Evolutionary conservation across 2,888 invertebrate genomes (phyloP).

Genomic region (Dasysyrphus albostriatus): DNA sequence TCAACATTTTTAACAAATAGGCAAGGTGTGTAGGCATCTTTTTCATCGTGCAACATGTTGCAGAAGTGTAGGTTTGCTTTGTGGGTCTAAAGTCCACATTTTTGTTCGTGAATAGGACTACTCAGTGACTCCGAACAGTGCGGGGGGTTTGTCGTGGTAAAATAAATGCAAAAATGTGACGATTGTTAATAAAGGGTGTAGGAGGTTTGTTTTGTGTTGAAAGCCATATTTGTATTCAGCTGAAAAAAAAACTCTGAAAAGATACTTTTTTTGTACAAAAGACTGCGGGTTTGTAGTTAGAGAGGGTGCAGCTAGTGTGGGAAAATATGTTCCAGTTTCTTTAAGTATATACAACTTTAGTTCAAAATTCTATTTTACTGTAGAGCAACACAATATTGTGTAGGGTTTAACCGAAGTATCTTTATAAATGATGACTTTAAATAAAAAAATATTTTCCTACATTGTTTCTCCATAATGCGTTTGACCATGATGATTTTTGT

Average conservation of each 20-base stretch:
- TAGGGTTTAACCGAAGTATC: background rate
- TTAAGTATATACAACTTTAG: background rate
- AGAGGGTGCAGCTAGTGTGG: constrained; percentile 59
- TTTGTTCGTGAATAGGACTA: constrained; percentile 2
- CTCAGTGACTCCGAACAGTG: too few relatives aligned
- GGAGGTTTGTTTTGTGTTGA: constrained; percentile 19
- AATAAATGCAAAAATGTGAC: constrained; percentile 57
- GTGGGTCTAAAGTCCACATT: constrained; percentile 26
- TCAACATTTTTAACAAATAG: constrained; percentile 13
- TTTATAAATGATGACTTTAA: background rate
- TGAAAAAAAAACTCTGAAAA: background rate
- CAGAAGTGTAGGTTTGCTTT: background rate
- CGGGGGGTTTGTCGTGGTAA: background rate
- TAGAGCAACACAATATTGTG: background rate
- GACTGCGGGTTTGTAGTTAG: background rate
- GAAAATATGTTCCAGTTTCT: constrained; percentile 30
- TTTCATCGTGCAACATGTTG: constrained; percentile 51
- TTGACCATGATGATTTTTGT: constrained; percentile 37
- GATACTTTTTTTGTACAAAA: background rate
- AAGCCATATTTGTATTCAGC: constrained; percentile 6
- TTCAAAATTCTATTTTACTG: background rate
- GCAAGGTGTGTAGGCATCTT: background rate
- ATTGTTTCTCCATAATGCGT: constrained; percentile 22
- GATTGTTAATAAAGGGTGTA: constrained; percentile 33
- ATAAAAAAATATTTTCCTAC: constrained; percentile 10